Base-by-base conservation (phyloP, 1,140 invertebrate genomes). In the Drosophila asahinai region DNA sequence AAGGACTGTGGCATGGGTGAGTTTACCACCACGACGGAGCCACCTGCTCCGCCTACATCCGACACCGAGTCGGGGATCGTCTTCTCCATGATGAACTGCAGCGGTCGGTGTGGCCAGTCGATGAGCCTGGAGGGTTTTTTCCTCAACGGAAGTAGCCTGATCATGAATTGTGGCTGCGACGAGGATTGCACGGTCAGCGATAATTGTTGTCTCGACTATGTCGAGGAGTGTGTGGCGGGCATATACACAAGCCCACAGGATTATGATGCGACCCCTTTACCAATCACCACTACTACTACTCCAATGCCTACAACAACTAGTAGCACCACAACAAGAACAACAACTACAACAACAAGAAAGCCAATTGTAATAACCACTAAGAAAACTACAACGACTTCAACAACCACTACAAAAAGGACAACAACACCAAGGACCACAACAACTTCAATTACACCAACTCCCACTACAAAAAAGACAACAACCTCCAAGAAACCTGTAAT, bases 121-220 rank as follows among this genome's bases (percentile, higher is more conserved):
- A 7, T 15, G 4, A 9, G 4, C 38, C 14, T 22, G 0, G 27
- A 0, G 1, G 2, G 7, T 36, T 3, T 9, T 36, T 3, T 15
- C 8, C 22, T 38, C 33, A 22, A 1, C 3, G 9, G 15, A 25
- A 3, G 19, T 27, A 22, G 30, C 12, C 0, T 55, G 11, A n/a
- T 80, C 3, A 40, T 66, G 8, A 61, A 55, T 2, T 93, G 92
- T 43, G 77, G 57, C 8, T 93, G 92, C 17, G 33, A 80, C 54
- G 65, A 70, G 1, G 54, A 57, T 1, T 93, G 92, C 40, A 12
- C 65, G 2, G n/a, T 30, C 1, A 0, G 9, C 0, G 62, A 64
- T 0, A 83, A 60, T 6, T 93, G 92, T 40, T 93, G 92, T 54
- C 47, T 61, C 1, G 78, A 93, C 40, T 93, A 81, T 65, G 2